Evolutionary conservation across 2,113 vertebrate species (phyloP).

Genomic region (Sinocyclocheilus grahami): DNA sequence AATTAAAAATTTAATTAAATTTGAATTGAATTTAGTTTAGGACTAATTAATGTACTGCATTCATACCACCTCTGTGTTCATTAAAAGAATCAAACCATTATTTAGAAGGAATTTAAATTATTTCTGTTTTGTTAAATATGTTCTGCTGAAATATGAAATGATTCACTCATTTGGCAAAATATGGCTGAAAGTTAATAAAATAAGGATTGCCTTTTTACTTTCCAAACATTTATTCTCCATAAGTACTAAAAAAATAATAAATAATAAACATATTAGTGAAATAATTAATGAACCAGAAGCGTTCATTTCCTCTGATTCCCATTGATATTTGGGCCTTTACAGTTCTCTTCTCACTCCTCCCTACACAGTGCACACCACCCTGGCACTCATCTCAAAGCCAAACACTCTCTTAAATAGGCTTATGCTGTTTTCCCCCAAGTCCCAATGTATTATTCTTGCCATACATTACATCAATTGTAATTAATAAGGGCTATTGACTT

Average conservation of each 20-base stretch:
- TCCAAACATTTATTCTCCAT: background rate
- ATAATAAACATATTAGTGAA: background rate
- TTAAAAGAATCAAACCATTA: background rate
- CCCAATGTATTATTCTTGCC: conserved; percentile 68
- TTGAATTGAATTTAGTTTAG: too few relatives aligned
- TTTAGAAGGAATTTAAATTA: background rate
- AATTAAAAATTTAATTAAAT: too few relatives aligned
- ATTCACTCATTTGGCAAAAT: background rate
- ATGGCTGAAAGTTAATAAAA: background rate
- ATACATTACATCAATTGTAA: conserved; percentile 75
- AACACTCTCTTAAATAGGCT: conserved; percentile 49
- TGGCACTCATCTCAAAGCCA: conserved; percentile 64
- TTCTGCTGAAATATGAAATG: background rate
- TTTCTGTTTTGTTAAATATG: background rate
- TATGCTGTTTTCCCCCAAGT: conserved; percentile 53
- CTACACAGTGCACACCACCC: background rate
- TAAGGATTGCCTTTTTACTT: too few relatives aligned
- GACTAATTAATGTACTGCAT: background rate
- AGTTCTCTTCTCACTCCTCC: background rate
- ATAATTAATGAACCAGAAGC: background rate
- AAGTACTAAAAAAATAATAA: background rate
- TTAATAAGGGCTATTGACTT: conserved; percentile 78
- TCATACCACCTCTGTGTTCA: background rate
- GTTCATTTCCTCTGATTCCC: background rate
- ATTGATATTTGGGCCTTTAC: background rate